Conservation (phyloP, 2,888 invertebrate species). For the Volucella bombylans region DNA sequence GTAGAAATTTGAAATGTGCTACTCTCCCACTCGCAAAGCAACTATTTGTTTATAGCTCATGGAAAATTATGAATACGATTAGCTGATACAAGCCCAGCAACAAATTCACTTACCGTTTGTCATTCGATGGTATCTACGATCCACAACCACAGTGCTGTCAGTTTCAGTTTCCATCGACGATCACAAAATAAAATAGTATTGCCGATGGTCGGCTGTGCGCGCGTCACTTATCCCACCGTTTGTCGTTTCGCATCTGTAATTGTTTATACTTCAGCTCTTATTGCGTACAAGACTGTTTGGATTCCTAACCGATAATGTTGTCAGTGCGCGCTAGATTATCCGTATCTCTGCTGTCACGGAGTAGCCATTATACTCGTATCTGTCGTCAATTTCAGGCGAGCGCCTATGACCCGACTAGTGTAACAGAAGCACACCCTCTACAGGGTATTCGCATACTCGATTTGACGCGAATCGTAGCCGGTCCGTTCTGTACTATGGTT, state of each 20-base stretch:
- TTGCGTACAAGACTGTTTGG: neutral
- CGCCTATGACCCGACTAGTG: slow-evolving; percentile 37
- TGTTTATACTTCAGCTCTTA: slow-evolving; percentile 1
- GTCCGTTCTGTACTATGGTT: slow-evolving; percentile 97
- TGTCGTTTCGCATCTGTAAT: neutral
- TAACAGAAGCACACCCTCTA: slow-evolving; percentile 84
- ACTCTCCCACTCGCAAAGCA: neutral
- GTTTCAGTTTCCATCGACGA: slow-evolving; percentile 24
- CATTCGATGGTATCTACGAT: neutral
- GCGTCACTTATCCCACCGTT: neutral
- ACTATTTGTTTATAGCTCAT: neutral
- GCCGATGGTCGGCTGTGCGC: slow-evolving; percentile 27
- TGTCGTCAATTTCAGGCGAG: slow-evolving; percentile 39
- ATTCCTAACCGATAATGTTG: slow-evolving; percentile 23
- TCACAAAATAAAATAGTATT: slow-evolving; percentile 6
- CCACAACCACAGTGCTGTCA: neutral
- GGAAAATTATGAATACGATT: slow-evolving; percentile 10
- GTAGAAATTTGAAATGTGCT: neutral
- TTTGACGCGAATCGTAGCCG: slow-evolving; percentile 93
- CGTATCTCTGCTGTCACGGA: slow-evolving; percentile 6
- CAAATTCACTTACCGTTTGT: neutral
- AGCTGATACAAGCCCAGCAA: slow-evolving; percentile 3
- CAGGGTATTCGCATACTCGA: slow-evolving; percentile 89
- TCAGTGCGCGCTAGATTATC: neutral
- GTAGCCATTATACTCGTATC: neutral